Evolutionary conservation across 2,113 vertebrate species (phyloP), one percentile per base, ranked within the genome.

Genomic region (Dicerorhinus sumatrensis): DNA sequence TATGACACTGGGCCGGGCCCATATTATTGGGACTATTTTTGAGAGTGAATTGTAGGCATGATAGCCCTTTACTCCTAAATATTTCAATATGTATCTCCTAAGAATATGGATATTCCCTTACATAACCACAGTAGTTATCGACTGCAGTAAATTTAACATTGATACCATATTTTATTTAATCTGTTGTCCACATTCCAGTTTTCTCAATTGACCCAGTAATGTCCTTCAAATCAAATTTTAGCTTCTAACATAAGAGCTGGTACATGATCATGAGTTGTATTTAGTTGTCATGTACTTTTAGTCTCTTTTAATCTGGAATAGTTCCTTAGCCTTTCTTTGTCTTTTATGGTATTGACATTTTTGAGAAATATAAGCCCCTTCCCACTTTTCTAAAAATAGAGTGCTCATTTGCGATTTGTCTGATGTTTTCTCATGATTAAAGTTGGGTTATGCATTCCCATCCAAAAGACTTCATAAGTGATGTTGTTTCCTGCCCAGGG

Each of bases 341-440:
- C 9, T 89, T 81, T 91, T 75, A 54, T 67, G 29, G 89, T 82
- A 58, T 11, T 73, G 21, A 39, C 9, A 27, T 81, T 87, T 91
- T 96, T 87, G n/a, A 91, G 63, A 86, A 87, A 51, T n/a, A 60
- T 2, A 48, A 54, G 16, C 2, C 23, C 0, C 31, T 9, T 33
- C 3, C 31, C 6, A 25, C 3, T 14, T 60, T 58, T 90, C 31
- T 86, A 81, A 56, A 69, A 86, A 23, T 6, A 85, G 31, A 89
- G 48, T 48, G 86, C 33, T 97, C 27, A 94, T 46, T 94, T 97
- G 56, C 11, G 36, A 31, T 76, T 83, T 83, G 20, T 87, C 51
- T 87, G 42, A 31, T 91, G 67, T 11, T 88, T 54, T 83, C 42
- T 87, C 21, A 48, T 58, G 29, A 76, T 46, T 82, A 77, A 86